These are phyloP conservation scores for Tragelaphus eurycerus DNA, from an alignment of 2,797 vertebrate genomes.

Conservation along the genomic window DNA sequence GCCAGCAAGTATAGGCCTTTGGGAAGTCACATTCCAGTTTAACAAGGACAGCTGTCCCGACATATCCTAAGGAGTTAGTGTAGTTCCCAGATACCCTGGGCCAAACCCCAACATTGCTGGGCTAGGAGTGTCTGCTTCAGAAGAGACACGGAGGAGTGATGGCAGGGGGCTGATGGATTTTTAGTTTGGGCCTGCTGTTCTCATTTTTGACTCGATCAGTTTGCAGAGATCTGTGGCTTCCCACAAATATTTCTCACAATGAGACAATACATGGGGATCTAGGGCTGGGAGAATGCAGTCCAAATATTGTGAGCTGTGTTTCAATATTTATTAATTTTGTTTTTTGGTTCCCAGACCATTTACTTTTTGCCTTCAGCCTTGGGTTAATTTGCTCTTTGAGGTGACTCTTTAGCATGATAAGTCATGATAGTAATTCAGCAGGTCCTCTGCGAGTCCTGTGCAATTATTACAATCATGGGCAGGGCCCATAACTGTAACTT, in stretches of 20 bases:
- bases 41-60: not conserved
- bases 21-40: not conserved
- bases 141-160: not conserved
- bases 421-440: not conserved
- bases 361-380: not conserved
- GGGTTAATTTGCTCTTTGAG: not conserved
- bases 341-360: not conserved
- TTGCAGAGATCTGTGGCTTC: not conserved
- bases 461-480: not conserved
- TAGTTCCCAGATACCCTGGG: not conserved
- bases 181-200: not conserved
- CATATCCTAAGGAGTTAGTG: not conserved
- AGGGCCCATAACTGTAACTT: not conserved
- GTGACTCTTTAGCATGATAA: not conserved
- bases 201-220: not conserved
- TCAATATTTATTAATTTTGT: constrained; percentile 3
- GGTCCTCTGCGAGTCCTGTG: not conserved
- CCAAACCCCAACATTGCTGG: not conserved
- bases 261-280: not conserved
- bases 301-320: not conserved
- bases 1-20: not conserved
- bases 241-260: not conserved
- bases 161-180: not conserved
- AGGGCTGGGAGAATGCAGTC: not conserved
- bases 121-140: not conserved